Conservation (phyloP, 2,888 invertebrate species). For the Caenorhabditis sp. region DNA sequence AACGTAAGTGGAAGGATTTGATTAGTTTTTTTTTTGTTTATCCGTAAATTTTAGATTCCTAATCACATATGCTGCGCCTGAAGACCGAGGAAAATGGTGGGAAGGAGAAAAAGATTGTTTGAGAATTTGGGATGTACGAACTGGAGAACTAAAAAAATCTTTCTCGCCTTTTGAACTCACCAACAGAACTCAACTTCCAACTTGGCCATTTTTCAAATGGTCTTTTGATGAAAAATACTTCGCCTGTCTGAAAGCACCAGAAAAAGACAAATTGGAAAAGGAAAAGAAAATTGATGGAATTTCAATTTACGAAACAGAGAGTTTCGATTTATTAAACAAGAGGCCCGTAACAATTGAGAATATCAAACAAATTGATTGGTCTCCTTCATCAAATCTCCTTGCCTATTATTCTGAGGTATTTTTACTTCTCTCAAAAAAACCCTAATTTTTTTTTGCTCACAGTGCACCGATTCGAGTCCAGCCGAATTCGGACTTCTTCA, state of each 20-base stretch:
- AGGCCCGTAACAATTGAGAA: conserved; percentile 79
- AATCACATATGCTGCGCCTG: conserved; percentile 87
- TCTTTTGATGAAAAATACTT: conserved; percentile 68
- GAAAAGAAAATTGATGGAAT: conserved; percentile 74
- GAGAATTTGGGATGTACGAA: conserved; percentile 95
- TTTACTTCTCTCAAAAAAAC: background rate
- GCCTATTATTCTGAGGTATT: conserved; percentile 96
- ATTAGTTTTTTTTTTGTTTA: background rate
- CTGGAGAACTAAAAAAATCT: conserved; percentile 75
- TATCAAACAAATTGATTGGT: conserved; percentile 93
- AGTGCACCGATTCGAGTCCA: conserved; percentile 50
- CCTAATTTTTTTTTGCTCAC: too few relatives aligned
- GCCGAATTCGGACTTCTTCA: conserved; percentile 68
- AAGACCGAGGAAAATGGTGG: conserved; percentile 73
- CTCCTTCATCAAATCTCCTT: conserved; percentile 91
- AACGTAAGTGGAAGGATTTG: conserved; percentile 75
- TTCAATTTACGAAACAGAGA: conserved; percentile 93
- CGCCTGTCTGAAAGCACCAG: conserved; percentile 66
- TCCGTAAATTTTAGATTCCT: conserved; percentile 78
- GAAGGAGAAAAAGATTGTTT: conserved; percentile 80
- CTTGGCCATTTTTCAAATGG: conserved; percentile 71
- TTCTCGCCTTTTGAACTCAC: conserved; percentile 61
- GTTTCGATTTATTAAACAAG: conserved; percentile 90
- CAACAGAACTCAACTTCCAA: conserved; percentile 72
- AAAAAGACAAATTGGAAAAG: conserved; percentile 56